Percentiles rank a stretch among this genome's conserved stretches.
Conservation (phyloP, 2,797 vertebrate genomes). For the Myoxocephalus aenaeus region DNA sequence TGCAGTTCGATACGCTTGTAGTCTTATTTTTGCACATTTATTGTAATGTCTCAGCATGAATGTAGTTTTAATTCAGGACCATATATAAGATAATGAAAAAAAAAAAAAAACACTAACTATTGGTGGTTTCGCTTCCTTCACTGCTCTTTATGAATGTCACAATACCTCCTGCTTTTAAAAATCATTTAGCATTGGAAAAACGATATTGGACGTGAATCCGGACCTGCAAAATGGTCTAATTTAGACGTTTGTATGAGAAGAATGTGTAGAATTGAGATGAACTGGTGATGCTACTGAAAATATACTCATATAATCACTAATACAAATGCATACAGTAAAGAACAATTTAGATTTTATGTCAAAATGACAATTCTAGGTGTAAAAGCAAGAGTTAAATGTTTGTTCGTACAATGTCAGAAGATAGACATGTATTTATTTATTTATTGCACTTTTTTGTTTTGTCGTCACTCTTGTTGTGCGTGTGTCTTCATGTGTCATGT, state of each 20-base stretch:
- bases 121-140: conserved; percentile 5
- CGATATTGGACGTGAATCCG: neutral
- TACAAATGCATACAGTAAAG: neutral
- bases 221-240: neutral
- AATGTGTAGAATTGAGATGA: neutral
- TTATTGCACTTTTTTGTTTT: conserved; percentile 4
- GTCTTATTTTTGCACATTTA: neutral
- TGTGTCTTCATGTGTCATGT: conserved; percentile 25
- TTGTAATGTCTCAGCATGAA: neutral
- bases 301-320: neutral
- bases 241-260: neutral
- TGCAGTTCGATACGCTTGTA: neutral
- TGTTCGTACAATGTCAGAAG: neutral
- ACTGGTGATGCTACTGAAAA: neutral
- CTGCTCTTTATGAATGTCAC: conserved; percentile 1
- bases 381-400: neutral
- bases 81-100: neutral
- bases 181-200: neutral
- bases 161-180: conserved; percentile 12
- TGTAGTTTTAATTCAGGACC: neutral
- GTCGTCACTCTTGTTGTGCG: conserved; percentile 1
- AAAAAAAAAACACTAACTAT: neutral
- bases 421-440: neutral
- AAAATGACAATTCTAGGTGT: neutral
- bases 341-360: neutral